Evolutionary conservation across 2,888 invertebrate genomes (phyloP).

Genomic region (Drosophila fulvimacula): DNA sequence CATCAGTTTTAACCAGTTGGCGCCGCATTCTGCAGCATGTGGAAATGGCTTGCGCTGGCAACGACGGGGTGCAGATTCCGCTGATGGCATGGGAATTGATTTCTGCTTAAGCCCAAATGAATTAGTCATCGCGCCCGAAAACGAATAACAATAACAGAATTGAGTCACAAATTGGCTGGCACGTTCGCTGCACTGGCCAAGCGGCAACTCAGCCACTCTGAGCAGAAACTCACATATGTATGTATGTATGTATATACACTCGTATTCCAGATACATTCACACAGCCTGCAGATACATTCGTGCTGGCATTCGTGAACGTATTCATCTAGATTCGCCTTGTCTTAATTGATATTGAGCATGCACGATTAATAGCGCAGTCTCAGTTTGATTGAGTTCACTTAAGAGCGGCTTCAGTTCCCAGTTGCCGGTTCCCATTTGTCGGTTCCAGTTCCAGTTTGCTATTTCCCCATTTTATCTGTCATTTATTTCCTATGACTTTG

Average conservation of each 20-base stretch:
- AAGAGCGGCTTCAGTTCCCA: conserved; percentile 16
- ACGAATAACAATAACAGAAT: conserved; percentile 27
- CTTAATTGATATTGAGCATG: conserved; percentile 69
- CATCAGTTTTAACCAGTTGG: conserved; percentile 65
- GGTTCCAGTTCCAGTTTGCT: conserved; percentile 19
- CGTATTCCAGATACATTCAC: conserved; percentile 20
- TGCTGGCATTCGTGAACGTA: neutral
- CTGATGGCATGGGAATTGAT: conserved; percentile 55
- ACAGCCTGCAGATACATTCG: conserved; percentile 23
- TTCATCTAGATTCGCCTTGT: conserved; percentile 33
- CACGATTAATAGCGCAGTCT: conserved; percentile 54
- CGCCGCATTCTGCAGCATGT: conserved; percentile 36
- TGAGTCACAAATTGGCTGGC: conserved; percentile 38
- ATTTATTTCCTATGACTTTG: neutral
- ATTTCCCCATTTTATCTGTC: conserved; percentile 2
- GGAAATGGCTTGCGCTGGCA: neutral
- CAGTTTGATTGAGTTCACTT: conserved; percentile 52
- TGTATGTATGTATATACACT: neutral
- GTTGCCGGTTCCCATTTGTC: conserved; percentile 14
- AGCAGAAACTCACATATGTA: neutral
- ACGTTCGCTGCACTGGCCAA: conserved; percentile 19
- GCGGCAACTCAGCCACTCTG: neutral
- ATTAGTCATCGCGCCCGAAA: conserved; percentile 54
- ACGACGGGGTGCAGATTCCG: neutral
- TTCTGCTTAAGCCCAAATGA: conserved; percentile 51